A percentile compares a stretch with the other conserved stretches of the same genome.
These are phyloP conservation scores for Osmoderma eremita DNA, from an alignment of 2,888 invertebrate genomes.

Conservation along the genomic window DNA sequence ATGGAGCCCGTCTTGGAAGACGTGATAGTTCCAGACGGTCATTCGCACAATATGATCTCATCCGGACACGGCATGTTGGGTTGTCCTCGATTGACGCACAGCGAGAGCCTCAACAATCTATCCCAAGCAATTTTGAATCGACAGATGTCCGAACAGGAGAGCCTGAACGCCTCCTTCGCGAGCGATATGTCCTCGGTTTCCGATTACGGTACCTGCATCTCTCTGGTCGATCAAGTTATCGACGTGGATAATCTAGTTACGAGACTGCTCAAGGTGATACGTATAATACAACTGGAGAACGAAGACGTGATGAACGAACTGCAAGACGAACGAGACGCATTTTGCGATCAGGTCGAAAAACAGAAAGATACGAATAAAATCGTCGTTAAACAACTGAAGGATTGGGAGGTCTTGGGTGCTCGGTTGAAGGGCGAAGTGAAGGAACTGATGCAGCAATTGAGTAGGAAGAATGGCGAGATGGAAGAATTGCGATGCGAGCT, in stretches of 20 bases:
- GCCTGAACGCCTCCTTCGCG: constrained; percentile 59
- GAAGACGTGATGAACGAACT: constrained; percentile 73
- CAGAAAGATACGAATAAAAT: constrained; percentile 62
- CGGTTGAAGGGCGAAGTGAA: constrained; percentile 68
- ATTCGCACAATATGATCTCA: constrained; percentile 75
- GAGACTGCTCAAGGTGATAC: constrained; percentile 76
- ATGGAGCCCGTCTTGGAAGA: constrained; percentile 81
- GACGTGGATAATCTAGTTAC: constrained; percentile 80
- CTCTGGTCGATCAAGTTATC: constrained; percentile 77
- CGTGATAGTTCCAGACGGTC: constrained; percentile 72
- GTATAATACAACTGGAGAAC: constrained; percentile 78
- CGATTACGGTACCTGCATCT: constrained; percentile 69
- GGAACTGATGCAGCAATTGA: constrained; percentile 67
- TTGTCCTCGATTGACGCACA: constrained; percentile 58
- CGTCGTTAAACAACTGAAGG: constrained; percentile 65
- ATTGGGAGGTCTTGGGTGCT: constrained; percentile 67
- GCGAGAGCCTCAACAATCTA: constrained; percentile 80
- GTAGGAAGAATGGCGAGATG: constrained; percentile 66
- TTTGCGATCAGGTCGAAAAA: constrained; percentile 59
- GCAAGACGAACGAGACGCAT: constrained; percentile 70
- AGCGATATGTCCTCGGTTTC: constrained; percentile 58
- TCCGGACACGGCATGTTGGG: constrained; percentile 68
- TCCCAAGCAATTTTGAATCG: constrained; percentile 81
- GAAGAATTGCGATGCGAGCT: constrained; percentile 66
- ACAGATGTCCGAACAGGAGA: constrained; percentile 65